Conservation (phyloP, 2,888 invertebrate species). For the Autographa gamma region DNA sequence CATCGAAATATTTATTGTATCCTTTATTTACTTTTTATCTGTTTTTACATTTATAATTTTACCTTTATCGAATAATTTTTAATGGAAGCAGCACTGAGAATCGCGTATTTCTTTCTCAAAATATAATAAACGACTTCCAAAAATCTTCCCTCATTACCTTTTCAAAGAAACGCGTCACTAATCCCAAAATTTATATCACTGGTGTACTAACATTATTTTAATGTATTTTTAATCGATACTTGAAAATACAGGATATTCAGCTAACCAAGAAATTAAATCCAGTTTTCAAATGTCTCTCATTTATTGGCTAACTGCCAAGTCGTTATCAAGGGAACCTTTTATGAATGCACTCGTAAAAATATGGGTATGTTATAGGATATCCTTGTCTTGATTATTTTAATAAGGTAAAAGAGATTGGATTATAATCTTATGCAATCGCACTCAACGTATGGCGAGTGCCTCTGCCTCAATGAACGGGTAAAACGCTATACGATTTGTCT, state of each 20-base stretch:
- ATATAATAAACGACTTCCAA: background rate
- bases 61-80: too few relatives aligned
- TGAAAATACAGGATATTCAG: constrained; percentile 18
- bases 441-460: background rate
- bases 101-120: background rate
- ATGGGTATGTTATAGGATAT: background rate
- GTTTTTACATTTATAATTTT: background rate
- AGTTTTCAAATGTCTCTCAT: constrained; percentile 23
- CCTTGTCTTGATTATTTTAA: background rate
- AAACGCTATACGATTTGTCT: too few relatives aligned
- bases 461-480: background rate
- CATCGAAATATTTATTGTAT: too few relatives aligned
- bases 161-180: background rate
- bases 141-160: background rate
- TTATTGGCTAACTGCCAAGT: constrained; percentile 16
- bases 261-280: constrained; percentile 33
- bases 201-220: constrained; percentile 18
- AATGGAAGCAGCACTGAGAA: background rate
- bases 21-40: too few relatives aligned
- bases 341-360: constrained; percentile 28
- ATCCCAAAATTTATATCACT: background rate
- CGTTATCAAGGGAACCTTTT: constrained; percentile 8
- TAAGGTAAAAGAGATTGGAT: background rate
- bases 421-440: background rate
- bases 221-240: constrained; percentile 31